Percentiles rank a stretch among this genome's conserved stretches.
Evolutionary conservation across 2,113 vertebrate species (phyloP).

Genomic region (Alces alces): DNA sequence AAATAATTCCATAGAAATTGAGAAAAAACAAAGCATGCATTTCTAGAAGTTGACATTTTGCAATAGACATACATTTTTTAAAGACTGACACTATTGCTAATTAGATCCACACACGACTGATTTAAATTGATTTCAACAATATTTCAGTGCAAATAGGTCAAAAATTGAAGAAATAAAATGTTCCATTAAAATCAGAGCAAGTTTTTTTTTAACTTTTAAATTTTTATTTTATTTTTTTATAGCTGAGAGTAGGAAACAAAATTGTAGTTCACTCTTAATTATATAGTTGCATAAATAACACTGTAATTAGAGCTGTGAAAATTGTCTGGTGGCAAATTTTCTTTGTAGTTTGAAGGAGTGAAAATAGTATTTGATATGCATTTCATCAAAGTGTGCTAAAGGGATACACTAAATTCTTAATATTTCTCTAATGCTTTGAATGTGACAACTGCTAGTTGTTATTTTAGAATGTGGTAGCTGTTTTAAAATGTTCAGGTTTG

Average conservation of each 20-base stretch:
- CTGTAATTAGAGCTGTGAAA: conserved; percentile 74
- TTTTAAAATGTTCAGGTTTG: conserved; percentile 22
- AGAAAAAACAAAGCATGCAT: not conserved
- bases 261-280: conserved; percentile 72
- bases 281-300: conserved; percentile 56
- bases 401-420: conserved; percentile 55
- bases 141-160: not conserved
- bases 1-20: not conserved
- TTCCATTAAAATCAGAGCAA: conserved; percentile 23
- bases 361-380: conserved; percentile 60
- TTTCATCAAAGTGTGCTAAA: conserved; percentile 55
- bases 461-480: not conserved
- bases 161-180: conserved; percentile 3
- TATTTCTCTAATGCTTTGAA: conserved; percentile 35
- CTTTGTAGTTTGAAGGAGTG: conserved; percentile 71
- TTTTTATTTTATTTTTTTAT: conserved; percentile 46
- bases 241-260: conserved; percentile 61
- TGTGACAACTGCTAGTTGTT: conserved; percentile 50
- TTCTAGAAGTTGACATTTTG: not conserved
- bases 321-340: conserved; percentile 65
- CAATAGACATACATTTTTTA: not conserved
- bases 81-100: not conserved
- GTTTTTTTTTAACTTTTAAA: not conserved
- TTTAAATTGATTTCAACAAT: conserved; percentile 41
- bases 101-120: not conserved